Conservation (phyloP, 2,797 vertebrate genomes). For the Tamandua tetradactyla region DNA sequence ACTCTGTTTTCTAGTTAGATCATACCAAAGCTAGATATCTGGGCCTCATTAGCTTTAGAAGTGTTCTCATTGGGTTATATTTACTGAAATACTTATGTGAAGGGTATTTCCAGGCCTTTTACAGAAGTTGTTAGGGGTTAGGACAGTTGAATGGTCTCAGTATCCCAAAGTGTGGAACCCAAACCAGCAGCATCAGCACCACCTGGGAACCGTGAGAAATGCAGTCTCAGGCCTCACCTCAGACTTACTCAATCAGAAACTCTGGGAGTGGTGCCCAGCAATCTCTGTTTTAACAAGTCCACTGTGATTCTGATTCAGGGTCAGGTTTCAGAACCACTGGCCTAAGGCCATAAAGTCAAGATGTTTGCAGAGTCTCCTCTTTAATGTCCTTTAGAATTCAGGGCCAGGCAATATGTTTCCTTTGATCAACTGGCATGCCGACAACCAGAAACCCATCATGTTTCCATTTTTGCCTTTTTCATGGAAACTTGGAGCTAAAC, state of each 20-base stretch:
- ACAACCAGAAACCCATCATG: background rate
- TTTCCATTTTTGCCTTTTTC: background rate
- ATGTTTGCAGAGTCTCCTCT: slow-evolving; percentile 15
- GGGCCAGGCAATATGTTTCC: background rate
- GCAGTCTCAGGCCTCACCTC: background rate
- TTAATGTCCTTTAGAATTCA: slow-evolving; percentile 16
- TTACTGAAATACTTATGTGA: background rate
- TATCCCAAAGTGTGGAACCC: background rate
- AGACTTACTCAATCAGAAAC: background rate
- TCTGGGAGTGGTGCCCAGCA: background rate
- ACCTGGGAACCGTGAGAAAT: background rate
- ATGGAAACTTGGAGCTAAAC: background rate
- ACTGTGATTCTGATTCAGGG: background rate
- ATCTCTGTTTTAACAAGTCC: background rate
- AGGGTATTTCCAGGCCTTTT: background rate
- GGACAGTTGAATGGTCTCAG: background rate
- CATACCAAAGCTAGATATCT: background rate
- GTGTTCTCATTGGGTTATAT: background rate
- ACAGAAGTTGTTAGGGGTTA: background rate
- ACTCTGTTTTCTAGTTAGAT: slow-evolving; percentile 45
- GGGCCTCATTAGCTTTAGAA: background rate
- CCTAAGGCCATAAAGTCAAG: background rate
- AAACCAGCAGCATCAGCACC: background rate
- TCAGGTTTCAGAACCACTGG: slow-evolving; percentile 29
- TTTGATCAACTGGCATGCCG: background rate